Evolutionary conservation across 30 jellyfish, hydroid and myxozoan genomes (phyloP), one percentile per base, ranked within the genome.

Genomic region (Hydractinia symbiolongicarpus): DNA sequence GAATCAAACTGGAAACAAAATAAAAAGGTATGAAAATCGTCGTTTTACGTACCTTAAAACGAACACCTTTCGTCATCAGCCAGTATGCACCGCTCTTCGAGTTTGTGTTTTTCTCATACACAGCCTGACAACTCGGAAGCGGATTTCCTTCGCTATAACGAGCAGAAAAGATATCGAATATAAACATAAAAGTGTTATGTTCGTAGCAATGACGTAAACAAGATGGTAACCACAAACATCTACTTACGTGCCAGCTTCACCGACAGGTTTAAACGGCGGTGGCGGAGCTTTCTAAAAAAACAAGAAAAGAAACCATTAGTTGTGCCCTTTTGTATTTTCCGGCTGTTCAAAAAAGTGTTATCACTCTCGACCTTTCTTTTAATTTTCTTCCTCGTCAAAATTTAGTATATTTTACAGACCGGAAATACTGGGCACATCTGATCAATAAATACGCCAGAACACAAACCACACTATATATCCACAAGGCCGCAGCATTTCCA

Each of bases 51-150:
- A 93, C 98, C 96, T 93, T 93, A 82, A 93, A 93, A 30, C 90
- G 69, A 7, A 93, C 89, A 5, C 98, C 98, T 66, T 88, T 88
- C 8, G 86, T 93, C 98, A 93, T 93, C 74, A 93, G 73, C 98
- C 98, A 93, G 82, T 93, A 93, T 7, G 98, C 93, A 8, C 98
- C 98, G 77, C 96, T 87, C 75, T 88, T 88, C 10, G 98, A 84
- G 74, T 88, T 85, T 8, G 96, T 94, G 61, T 93, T 83, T 78
- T 86, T 86, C 67, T 93, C 98, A 81, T 83, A 93, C 16, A 93
- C 79, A n/a, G 98, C 95, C 66, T 93, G 98, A 71, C 98, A 93
- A 72, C 88, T 93, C 53, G 95, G 98, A 69, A 83, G 4, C 54
- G 98, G 98, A 68, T 88, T 93, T 53, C 95, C 94, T 79, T 80